Evolutionary conservation across 2,888 invertebrate genomes (phyloP), one percentile per base, ranked within the genome.

Genomic region (Resseliella maxima): DNA sequence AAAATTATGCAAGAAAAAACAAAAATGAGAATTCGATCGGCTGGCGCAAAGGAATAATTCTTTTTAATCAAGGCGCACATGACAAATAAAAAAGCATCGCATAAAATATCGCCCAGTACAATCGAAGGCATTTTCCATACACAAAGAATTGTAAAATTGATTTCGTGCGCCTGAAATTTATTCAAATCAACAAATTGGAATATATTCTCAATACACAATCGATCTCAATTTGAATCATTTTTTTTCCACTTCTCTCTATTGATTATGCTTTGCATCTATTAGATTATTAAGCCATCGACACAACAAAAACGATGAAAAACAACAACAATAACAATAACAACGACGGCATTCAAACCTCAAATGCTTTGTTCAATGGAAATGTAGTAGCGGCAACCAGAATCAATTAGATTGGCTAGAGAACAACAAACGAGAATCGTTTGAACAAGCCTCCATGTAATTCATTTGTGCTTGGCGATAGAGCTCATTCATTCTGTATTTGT

Each of bases 201-300:
- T 38, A 21, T 8, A 36, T 59, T 59, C 27, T 5, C 31, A 8
- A 72, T 31, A 72, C 8, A 31, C 72, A 72, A 72, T 31, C 72
- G 72, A 31, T 72, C 35, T 72, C 72, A 24, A 24, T 59, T 31
- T 18, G 31, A 24, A n/a, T 59, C 24, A 72, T 72, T 72, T 27
- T n/a, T n/a, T n/a, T n/a, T n/a, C n/a, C n/a, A n/a, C n/a, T n/a
- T n/a, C n/a, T n/a, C n/a, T 72, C 72, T 72, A 72, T 72, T 72
- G 72, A 15, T 59, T 59, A 24, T 59, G 27, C 31, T 59, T 41
- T 3, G 59, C 59, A 15, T 72, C 35, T 0, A 72, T 72, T 72
- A 72, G 72, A 72, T 72, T 72, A 72, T 72, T 72, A 72, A 72
- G 72, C 72, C 31, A 72, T 72, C 72, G 72, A 72, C 24, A n/a